A percentile compares a stretch with the other conserved stretches of the same genome.
These are phyloP conservation scores for Laticauda laticaudata DNA, from an alignment of 2,113 vertebrate species.

Conservation along the genomic window DNA sequence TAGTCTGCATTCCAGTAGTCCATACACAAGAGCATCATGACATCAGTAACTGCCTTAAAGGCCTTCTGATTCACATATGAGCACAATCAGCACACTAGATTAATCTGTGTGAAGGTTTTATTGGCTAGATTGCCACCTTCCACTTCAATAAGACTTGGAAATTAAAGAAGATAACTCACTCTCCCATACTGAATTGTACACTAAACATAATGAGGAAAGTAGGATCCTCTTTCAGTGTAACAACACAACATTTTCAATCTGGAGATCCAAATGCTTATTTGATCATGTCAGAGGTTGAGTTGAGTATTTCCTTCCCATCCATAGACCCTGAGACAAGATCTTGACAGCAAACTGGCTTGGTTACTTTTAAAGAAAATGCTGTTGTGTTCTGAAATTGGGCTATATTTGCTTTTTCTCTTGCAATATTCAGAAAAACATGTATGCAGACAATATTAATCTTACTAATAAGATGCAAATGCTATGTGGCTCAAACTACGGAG, in stretches of 20 bases:
- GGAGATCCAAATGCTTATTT: not conserved
- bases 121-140: not conserved
- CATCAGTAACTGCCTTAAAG: not conserved
- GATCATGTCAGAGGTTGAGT: not conserved
- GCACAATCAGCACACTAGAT: not conserved
- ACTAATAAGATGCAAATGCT: not conserved
- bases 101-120: not conserved
- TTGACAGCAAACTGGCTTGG: not conserved
- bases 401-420: not conserved
- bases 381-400: not conserved
- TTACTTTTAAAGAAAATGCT: not conserved
- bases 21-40: not conserved
- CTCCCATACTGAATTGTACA: not conserved
- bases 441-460: not conserved
- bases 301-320: not conserved
- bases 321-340: not conserved
- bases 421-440: not conserved
- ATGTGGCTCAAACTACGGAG: not conserved
- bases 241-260: not conserved
- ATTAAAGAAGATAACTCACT: not conserved
- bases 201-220: not conserved
- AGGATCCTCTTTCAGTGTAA: not conserved
- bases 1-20: not conserved
- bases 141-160: not conserved
- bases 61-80: not conserved